A percentile compares a stretch with the other conserved stretches of the same genome.
phyloP scores from a whole-genome alignment of 2,888 invertebrate genomes.

The Stictocephala bisonia region DNA sequence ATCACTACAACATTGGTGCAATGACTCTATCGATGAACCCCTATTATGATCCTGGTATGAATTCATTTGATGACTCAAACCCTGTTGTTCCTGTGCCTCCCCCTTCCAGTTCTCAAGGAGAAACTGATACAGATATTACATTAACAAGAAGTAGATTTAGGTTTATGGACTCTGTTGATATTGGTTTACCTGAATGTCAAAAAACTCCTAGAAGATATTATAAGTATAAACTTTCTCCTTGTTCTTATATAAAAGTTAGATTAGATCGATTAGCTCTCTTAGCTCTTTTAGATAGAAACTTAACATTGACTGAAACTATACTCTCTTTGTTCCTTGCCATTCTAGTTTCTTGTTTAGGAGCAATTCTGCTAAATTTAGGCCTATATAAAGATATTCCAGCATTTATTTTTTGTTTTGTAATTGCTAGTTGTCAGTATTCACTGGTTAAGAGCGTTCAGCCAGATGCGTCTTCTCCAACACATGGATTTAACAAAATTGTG shows the following conservation, averaged over 20 bases:
- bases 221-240: constrained; percentile 53
- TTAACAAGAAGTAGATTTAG: constrained; percentile 65
- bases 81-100: constrained; percentile 62
- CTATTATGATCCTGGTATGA: constrained; percentile 31
- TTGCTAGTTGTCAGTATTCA: constrained; percentile 97
- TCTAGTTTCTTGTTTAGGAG: constrained; percentile 86
- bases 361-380: constrained; percentile 81
- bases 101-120: constrained; percentile 69
- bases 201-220: constrained; percentile 64
- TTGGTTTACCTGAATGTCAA: constrained; percentile 66
- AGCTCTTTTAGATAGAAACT: constrained; percentile 92
- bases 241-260: constrained; percentile 78
- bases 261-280: constrained; percentile 93
- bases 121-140: constrained; percentile 69
- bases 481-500: constrained; percentile 95
- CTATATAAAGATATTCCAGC: constrained; percentile 94
- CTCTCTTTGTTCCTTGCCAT: constrained; percentile 86
- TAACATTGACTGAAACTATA: constrained; percentile 83
- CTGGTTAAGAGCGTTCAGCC: constrained; percentile 98
- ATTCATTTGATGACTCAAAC: constrained; percentile 27
- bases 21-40: constrained; percentile 35
- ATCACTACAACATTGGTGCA: constrained; percentile 19
- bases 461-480: constrained; percentile 98
- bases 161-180: constrained; percentile 69
- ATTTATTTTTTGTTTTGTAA: constrained; percentile 96